Evolutionary conservation across 2,797 vertebrate genomes (phyloP).

Genomic region (Propithecus perrieri): DNA sequence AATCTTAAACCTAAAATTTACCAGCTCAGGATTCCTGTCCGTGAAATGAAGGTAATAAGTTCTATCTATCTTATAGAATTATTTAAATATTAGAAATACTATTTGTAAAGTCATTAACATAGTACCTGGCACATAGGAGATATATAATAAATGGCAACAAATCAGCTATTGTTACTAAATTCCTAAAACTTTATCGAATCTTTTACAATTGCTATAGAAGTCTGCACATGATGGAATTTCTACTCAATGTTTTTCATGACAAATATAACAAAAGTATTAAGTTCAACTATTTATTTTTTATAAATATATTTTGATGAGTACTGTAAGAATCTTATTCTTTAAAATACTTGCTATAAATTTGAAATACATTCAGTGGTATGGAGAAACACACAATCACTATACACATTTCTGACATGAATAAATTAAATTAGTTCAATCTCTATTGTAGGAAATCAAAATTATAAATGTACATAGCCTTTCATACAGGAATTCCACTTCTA

Average conservation of each 20-base stretch:
- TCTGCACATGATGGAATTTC: background rate
- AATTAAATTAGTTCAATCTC: background rate
- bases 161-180: constrained; percentile 26
- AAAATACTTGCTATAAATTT: background rate
- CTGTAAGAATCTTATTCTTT: background rate
- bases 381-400: background rate
- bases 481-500: background rate
- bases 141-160: background rate
- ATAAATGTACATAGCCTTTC: background rate
- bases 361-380: background rate
- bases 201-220: background rate
- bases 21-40: background rate
- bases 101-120: background rate
- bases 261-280: background rate
- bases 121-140: background rate
- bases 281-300: background rate
- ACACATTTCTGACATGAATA: background rate
- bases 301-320: background rate
- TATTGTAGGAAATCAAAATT: background rate
- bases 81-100: constrained; percentile 21
- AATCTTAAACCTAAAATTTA: constrained; percentile 37
- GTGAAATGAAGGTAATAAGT: constrained; percentile 32
- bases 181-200: background rate
- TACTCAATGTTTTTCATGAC: background rate
- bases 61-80: background rate